Evolutionary conservation across 2,888 invertebrate genomes (phyloP).

Genomic region (Criorhina ranunculi): DNA sequence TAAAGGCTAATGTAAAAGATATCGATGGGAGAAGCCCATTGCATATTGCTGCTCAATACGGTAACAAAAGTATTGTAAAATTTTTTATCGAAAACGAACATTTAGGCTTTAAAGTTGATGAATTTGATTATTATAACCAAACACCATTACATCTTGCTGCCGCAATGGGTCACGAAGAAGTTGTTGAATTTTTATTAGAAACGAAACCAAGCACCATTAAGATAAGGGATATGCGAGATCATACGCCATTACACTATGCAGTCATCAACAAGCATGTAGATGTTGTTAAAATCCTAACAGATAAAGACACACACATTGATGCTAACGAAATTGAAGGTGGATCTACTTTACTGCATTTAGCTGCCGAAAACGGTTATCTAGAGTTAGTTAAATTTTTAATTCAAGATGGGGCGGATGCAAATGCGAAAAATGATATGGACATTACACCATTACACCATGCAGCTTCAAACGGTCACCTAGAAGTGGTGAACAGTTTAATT

Average conservation of each 20-base stretch:
- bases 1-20: constrained; percentile 1
- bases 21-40: neutral
- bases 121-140: neutral
- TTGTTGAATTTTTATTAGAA: constrained; percentile 33
- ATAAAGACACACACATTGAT: constrained; percentile 53
- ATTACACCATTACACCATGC: constrained; percentile 77
- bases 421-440: constrained; percentile 55
- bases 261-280: constrained; percentile 38
- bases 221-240: neutral
- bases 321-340: constrained; percentile 23
- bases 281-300: constrained; percentile 57
- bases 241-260: constrained; percentile 69
- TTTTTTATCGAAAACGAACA: neutral
- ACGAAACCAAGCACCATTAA: neutral
- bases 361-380: constrained; percentile 39
- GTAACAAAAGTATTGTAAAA: constrained; percentile 17
- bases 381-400: constrained; percentile 48
- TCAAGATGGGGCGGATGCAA: constrained; percentile 59
- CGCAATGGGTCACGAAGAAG: constrained; percentile 18
- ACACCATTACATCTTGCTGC: constrained; percentile 35
- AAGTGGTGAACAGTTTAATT: constrained; percentile 47
- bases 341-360: constrained; percentile 71
- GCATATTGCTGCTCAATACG: constrained; percentile 35
- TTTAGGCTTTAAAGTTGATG: neutral
- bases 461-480: constrained; percentile 37